Evolutionary conservation across 2,113 vertebrate species (phyloP), one percentile per base, ranked within the genome.

Genomic region (Pao palembangensis): DNA sequence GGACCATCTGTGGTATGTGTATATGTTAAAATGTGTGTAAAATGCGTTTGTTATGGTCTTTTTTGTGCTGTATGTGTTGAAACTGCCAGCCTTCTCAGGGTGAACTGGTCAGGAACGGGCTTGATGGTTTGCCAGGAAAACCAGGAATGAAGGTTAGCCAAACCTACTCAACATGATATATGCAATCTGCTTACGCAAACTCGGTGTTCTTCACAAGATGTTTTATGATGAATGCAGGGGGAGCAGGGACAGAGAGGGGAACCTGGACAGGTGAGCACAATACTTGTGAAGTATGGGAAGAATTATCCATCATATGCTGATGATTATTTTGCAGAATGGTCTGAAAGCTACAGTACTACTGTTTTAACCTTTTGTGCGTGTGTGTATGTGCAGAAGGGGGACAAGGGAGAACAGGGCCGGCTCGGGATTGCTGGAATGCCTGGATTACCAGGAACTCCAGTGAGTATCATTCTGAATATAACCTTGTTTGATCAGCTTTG

Each of bases 391-490:
- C 56, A 92, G 91, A 88, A 17, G 44, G 91, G 88, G 62, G 82
- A 89, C 11, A 91, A 85, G 70, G 92, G 92, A 72, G 90, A 92
- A 5, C 76, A 81, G 6, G 92, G 91, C 14, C 79, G 85, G 6
- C 55, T 84, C 6, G 92, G 92, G 41, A 90, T 92, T 19, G 75
- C 84, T 34, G 92, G 92, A 21, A 90, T 91, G 53, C 89, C 92
- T 42, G 92, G 92, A 34, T 83, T 92, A 74, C 91, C 91, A 0
- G 92, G 92, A 60, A 87, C 84, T 55, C 90, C 91, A 19, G 91
- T 93, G 75, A 89, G 90, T 88, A 56, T 71, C 41, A 10, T 19
- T 16, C 14, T 48, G 21, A 51, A 2, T 12, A 38, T 47, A n/a
- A 8, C 49, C n/a, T 43, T 0, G 1, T 1, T 12, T 8, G 34